Percentiles rank a stretch among this genome's conserved stretches.
phyloP scores from a whole-genome alignment of 2,797 vertebrate species.

The Pangasius mekongensis region DNA sequence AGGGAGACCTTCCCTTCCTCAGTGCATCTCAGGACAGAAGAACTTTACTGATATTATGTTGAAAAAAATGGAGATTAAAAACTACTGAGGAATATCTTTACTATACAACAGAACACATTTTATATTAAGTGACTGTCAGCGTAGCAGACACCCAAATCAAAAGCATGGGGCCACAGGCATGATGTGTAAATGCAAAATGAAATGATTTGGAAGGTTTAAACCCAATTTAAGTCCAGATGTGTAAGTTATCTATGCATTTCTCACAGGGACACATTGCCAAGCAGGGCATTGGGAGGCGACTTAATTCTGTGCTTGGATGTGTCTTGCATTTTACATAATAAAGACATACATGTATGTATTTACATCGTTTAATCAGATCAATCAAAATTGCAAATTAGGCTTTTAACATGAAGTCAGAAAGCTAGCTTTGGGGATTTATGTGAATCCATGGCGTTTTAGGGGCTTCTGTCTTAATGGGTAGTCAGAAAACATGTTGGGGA shows the following conservation, averaged over 20 bases:
- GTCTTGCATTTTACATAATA: neutral
- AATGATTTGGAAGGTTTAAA: neutral
- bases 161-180: neutral
- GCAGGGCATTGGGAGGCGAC: too few species aligned
- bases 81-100: neutral
- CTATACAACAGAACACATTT: neutral
- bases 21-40: neutral
- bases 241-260: neutral
- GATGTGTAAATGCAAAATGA: neutral
- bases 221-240: neutral
- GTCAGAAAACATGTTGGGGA: too few species aligned
- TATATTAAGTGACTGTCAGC: neutral
- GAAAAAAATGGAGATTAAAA: neutral
- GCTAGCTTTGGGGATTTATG: neutral
- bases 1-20: slow-evolving; percentile 46
- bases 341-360: neutral
- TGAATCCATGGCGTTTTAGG: neutral
- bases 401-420: neutral
- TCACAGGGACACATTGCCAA: neutral
- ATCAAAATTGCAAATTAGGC: neutral
- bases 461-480: neutral
- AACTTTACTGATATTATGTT: neutral
- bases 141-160: neutral
- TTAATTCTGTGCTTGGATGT: neutral
- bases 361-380: neutral